A percentile compares a stretch with the other conserved stretches of the same genome.
phyloP scores from a whole-genome alignment of 2,113 vertebrate genomes.

The Notechis scutatus region DNA sequence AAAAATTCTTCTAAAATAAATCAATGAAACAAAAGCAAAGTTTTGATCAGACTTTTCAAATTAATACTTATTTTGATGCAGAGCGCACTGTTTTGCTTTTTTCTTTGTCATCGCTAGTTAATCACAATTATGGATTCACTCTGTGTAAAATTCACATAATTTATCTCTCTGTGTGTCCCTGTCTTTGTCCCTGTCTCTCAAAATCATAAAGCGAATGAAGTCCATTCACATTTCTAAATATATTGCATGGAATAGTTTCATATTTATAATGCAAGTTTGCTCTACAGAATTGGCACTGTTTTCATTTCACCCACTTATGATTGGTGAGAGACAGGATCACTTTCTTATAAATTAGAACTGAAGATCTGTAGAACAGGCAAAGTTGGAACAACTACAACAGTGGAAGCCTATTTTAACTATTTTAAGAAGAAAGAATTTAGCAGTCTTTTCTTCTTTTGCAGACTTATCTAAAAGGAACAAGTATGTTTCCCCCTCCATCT shows the following conservation, averaged over 20 bases:
- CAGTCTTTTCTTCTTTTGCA: not conserved
- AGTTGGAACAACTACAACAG: not conserved
- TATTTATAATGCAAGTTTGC: constrained; percentile 31
- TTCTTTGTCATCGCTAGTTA: constrained; percentile 20
- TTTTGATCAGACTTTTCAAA: not conserved
- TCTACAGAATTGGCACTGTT: constrained; percentile 6
- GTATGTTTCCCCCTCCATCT: not conserved
- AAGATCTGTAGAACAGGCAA: not conserved
- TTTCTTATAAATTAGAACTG: constrained; percentile 9
- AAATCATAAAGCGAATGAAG: constrained; percentile 39
- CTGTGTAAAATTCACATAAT: constrained; percentile 47
- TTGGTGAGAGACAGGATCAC: not conserved
- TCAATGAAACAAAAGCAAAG: not conserved
- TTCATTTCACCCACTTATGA: constrained; percentile 17
- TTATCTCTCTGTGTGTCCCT: constrained; percentile 42
- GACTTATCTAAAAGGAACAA: not conserved
- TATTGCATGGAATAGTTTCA: constrained; percentile 23
- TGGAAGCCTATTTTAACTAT: not conserved
- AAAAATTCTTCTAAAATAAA: not conserved
- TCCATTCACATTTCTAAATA: constrained; percentile 30
- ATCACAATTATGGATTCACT: constrained; percentile 41
- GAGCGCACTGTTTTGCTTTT: constrained; percentile 34
- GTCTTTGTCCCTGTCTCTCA: constrained; percentile 44
- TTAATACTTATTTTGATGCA: not conserved
- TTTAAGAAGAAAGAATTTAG: not conserved